phyloP scores from a whole-genome alignment of 1,140 invertebrate genomes.

The Notospermus geniculatus region DNA sequence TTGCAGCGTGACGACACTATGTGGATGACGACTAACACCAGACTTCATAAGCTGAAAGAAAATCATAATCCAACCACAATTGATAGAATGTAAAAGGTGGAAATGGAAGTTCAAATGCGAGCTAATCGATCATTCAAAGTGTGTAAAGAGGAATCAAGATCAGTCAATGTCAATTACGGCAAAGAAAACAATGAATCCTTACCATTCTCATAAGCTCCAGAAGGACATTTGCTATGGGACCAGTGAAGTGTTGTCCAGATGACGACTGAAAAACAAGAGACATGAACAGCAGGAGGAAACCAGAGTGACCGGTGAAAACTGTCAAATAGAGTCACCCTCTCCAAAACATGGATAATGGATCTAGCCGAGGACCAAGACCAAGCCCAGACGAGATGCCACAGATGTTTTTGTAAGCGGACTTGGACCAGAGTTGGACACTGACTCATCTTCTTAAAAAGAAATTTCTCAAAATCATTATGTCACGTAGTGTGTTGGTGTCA shows the following conservation, averaged over 20 bases:
- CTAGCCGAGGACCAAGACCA: too few species aligned
- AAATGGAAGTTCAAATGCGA: too few species aligned
- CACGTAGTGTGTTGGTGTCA: constrained; percentile 2
- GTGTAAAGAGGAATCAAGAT: not conserved
- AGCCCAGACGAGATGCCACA: too few species aligned
- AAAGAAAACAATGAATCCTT: constrained; percentile 21
- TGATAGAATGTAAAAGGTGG: constrained; percentile 18
- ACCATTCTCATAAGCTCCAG: constrained; percentile 59
- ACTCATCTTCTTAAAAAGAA: too few species aligned
- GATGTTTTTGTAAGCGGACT: too few species aligned
- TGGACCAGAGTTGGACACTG: too few species aligned
- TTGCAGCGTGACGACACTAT: constrained; percentile 58
- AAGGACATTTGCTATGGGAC: constrained; percentile 53
- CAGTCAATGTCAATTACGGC: not conserved
- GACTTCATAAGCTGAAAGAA: constrained; percentile 55
- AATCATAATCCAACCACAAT: not conserved
- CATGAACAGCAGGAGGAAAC: constrained; percentile 16
- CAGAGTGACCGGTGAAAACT: too few species aligned
- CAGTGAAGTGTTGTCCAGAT: constrained; percentile 57
- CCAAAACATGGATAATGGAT: too few species aligned
- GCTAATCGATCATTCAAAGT: too few species aligned
- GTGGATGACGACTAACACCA: constrained; percentile 57
- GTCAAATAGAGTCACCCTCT: too few species aligned
- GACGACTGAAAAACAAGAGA: constrained; percentile 41
- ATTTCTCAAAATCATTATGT: too few species aligned